Base-by-base conservation (phyloP, 2,797 vertebrate genomes). In the Lepilemur ruficaudatus region DNA sequence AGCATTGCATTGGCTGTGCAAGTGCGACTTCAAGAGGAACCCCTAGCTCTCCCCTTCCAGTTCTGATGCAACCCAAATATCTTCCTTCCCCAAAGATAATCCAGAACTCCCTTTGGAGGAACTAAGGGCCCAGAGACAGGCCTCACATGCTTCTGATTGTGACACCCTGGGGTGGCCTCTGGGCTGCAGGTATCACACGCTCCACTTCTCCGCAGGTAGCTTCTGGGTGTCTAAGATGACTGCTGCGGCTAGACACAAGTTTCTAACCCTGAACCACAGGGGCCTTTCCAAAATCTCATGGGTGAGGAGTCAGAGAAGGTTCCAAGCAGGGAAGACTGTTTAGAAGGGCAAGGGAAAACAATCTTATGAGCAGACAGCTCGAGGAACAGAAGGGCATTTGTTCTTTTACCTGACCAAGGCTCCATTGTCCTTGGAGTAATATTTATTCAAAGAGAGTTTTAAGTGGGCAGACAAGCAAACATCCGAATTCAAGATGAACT, bases 81-180 rank as follows among this genome's bases (percentile, higher is more conserved):
- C 8, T 0, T 23, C 18, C 3, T 18, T 9, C 1, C 23, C 35
- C 10, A 20, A 0, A 13, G 38, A n/a, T 57, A 57, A 32, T 32
- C 30, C 8, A 4, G 28, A 61, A 9, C 48, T 81, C 69, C 30
- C 25, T 82, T 48, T 76, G 78, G 83, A 41, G 32, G 17, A 43
- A 32, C 57, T 5, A 6, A 43, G 38, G 55, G 57, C 20, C 43
- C 41, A 23, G 41, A 2, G 41, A 22, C 41, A 57, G 88, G 4
- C 43, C 28, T 59, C 8, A 8, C 38, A 46, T 3, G 35, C 9
- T 41, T 20, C 35, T 83, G 28, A 61, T 10, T n/a, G 12, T 25
- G 61, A 22, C 46, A 4, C 48, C n/a, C 13, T 22, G 23, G 7
- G n/a, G 35, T 11, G 22, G 43, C 43, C 55, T 15, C 7, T 15